Conservation (phyloP, 2,113 vertebrate species). For the Python bivittatus region DNA sequence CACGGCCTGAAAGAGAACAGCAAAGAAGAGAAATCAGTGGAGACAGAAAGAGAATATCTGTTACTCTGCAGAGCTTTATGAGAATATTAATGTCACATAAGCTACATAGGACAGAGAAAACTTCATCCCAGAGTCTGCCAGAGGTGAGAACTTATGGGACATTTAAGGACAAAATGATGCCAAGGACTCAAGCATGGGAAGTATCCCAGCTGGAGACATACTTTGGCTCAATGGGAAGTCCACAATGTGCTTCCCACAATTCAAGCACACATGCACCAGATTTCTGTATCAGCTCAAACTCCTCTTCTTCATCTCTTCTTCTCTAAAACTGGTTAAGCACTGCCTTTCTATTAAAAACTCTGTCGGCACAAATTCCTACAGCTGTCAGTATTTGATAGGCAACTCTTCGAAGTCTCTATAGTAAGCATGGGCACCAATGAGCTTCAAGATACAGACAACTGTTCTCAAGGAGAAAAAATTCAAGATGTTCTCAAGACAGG, state of each 20-base stretch:
- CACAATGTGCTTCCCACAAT: not conserved
- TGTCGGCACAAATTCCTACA: not conserved
- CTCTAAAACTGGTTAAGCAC: not conserved
- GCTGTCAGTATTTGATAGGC: not conserved
- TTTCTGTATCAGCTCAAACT: not conserved
- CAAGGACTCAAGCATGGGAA: not conserved
- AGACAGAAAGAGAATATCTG: not conserved
- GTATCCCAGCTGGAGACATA: not conserved
- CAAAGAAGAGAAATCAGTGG: not conserved
- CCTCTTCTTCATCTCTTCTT: not conserved
- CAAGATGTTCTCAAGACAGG: no score
- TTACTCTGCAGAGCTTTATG: not conserved
- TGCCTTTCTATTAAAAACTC: no score
- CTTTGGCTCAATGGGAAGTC: no score
- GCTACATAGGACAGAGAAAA: not conserved
- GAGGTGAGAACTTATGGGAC: not conserved
- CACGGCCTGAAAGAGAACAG: conserved; percentile 79
- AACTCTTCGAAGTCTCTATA: not conserved
- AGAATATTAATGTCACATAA: no score
- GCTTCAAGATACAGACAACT: not conserved
- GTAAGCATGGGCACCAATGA: not conserved
- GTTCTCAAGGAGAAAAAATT: no score
- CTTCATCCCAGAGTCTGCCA: not conserved
- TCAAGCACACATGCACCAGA: not conserved
- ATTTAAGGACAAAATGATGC: not conserved